A percentile compares a stretch with the other conserved stretches of the same genome.
Conservation (phyloP, 2,113 vertebrate genomes). For the Enhydra lutris region DNA sequence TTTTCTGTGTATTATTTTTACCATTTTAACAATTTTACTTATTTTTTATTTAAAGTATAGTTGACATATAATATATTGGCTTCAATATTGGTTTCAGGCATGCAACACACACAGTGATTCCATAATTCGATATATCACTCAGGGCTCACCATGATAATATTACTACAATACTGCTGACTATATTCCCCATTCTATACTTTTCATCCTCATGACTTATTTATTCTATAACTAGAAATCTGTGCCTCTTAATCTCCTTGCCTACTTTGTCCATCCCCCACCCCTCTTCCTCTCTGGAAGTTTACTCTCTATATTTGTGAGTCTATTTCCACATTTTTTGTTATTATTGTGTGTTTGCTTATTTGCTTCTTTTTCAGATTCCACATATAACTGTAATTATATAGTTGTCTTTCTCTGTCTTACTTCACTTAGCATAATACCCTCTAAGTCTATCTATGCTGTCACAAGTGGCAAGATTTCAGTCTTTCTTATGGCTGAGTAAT, state of each 20-base stretch:
- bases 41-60: background rate
- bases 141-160: background rate
- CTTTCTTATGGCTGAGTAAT: background rate
- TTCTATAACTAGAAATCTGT: background rate
- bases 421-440: background rate
- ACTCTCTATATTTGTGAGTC: background rate
- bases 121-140: background rate
- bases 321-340: background rate
- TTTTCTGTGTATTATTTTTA: background rate
- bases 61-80: background rate
- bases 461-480: background rate
- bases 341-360: background rate
- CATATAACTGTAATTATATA: background rate
- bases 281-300: background rate
- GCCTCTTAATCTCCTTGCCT: background rate
- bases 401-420: background rate
- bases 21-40: background rate
- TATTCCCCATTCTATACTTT: background rate
- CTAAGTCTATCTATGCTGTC: background rate
- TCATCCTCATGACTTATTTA: background rate
- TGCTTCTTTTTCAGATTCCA: background rate
- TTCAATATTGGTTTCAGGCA: background rate
- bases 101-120: background rate
- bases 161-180: background rate
- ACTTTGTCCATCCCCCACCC: background rate